Evolutionary conservation across 2,797 vertebrate species (phyloP), one percentile per base, ranked within the genome.

Genomic region (Acomys russatus): DNA sequence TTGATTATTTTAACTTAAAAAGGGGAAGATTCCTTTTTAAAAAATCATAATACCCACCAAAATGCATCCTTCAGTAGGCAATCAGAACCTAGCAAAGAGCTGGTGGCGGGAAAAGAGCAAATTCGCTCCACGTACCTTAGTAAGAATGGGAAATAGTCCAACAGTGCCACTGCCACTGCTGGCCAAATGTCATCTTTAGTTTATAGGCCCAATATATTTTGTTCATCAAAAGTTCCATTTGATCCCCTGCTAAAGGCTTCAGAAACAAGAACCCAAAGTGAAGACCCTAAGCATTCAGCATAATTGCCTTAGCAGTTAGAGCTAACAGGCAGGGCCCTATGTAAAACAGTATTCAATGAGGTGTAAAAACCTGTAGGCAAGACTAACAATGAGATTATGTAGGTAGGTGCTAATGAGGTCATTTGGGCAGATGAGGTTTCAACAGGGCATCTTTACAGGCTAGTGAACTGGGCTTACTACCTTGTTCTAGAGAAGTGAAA

Each of bases 301-400:
- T 84, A 92, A 94, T 44, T 94, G 79, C 56, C 28, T 91, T 70
- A 78, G 44, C 74, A 90, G 51, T 63, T 38, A 56, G n/a, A 74
- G 18, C 73, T 94, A 79, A 68, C 44, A 44, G 83, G 51, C 63
- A 94, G 66, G 77, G 12, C 64, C 44, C 89, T 79, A n/a, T 28
- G 85, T 76, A 91, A 97, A 95, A 84, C 0, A 90, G 82, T 74
- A 74, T 90, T 85, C 18, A 44, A 8, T 80, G 88, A 91, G 59
- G 71, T 89, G 64, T 94, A 90, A 97, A 94, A 94, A 95, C n/a
- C 74, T 95, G 84, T 77, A 88, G 86, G 71, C 80, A 88, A 92
- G 84, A 70, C 35, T 85, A 87, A 88, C 79, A 96, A 71, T 74
- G 86, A 83, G 22, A 79, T 83, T 80, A 89, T 90, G 51, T 25